phyloP scores from a whole-genome alignment of 2,888 invertebrate genomes.

The Periphyllus acericola region DNA sequence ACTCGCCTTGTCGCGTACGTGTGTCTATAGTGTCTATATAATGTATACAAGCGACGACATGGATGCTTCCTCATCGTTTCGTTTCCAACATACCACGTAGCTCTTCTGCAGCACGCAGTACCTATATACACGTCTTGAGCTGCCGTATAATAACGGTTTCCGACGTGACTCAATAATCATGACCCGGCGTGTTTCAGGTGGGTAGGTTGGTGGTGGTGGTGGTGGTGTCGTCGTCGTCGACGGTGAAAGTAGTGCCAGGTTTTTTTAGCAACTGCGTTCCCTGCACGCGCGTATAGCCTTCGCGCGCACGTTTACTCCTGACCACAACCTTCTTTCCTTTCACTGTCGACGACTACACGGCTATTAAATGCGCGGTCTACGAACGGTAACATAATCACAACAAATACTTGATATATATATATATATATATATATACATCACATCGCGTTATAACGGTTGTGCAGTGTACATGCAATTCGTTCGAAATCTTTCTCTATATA shows the following conservation, averaged over 20 bases:
- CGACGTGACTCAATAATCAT: slow-evolving; percentile 54
- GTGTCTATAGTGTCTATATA: too few species aligned
- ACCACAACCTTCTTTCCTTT: slow-evolving; percentile 62
- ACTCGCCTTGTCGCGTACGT: too few species aligned
- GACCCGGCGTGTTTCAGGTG: slow-evolving; percentile 7
- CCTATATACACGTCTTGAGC: background rate
- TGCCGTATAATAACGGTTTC: slow-evolving; percentile 46
- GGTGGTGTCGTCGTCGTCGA: background rate
- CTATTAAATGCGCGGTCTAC: background rate
- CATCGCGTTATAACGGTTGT: slow-evolving; percentile 6
- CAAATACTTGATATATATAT: background rate
- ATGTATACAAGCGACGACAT: too few species aligned
- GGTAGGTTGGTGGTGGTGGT: background rate
- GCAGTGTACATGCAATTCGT: background rate
- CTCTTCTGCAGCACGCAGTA: background rate
- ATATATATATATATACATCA: background rate
- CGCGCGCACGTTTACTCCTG: slow-evolving; percentile 54
- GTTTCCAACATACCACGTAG: background rate
- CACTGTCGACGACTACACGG: slow-evolving; percentile 51
- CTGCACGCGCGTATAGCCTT: slow-evolving; percentile 38
- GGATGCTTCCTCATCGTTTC: background rate
- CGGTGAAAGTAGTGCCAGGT: slow-evolving; percentile 56
- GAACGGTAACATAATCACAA: slow-evolving; percentile 32
- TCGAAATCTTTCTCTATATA: slow-evolving; percentile 3
- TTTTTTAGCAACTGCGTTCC: slow-evolving; percentile 37